Conservation (phyloP, 2,113 vertebrate species). For the Daphoenositta chrysoptera region DNA sequence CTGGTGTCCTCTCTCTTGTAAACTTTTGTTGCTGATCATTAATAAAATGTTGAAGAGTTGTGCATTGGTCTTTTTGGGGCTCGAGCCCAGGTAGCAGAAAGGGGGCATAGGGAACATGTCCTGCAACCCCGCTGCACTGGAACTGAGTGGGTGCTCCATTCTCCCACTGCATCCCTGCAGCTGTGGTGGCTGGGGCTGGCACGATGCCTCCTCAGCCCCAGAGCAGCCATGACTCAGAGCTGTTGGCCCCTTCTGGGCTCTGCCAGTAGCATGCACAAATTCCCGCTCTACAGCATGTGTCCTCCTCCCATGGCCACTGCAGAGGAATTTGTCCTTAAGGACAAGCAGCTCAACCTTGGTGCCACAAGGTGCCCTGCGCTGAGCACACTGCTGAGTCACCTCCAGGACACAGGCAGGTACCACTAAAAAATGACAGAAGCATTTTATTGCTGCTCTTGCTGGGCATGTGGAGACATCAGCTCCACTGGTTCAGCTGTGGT, state of each 20-base stretch:
- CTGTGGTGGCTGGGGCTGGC: accelerated
- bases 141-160: accelerated
- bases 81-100: accelerated
- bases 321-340: neutral
- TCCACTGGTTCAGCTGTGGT: neutral
- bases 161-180: neutral
- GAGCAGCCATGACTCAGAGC: accelerated
- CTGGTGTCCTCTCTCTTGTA: constrained; percentile 29
- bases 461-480: accelerated
- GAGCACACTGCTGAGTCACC: neutral
- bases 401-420: neutral
- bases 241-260: accelerated
- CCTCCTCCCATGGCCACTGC: neutral
- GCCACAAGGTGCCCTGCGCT: neutral
- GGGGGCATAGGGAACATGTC: accelerated
- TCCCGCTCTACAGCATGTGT: accelerated
- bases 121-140: neutral
- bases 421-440: neutral
- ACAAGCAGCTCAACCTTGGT: neutral
- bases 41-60: constrained; percentile 49
- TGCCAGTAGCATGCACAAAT: accelerated
- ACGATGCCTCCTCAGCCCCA: accelerated
- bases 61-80: neutral
- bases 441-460: neutral
- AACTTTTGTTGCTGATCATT: constrained; percentile 31